These are phyloP conservation scores for Panagrolaimus sp. DNA, from an alignment of 1,140 invertebrate species.

Conservation along the genomic window DNA sequence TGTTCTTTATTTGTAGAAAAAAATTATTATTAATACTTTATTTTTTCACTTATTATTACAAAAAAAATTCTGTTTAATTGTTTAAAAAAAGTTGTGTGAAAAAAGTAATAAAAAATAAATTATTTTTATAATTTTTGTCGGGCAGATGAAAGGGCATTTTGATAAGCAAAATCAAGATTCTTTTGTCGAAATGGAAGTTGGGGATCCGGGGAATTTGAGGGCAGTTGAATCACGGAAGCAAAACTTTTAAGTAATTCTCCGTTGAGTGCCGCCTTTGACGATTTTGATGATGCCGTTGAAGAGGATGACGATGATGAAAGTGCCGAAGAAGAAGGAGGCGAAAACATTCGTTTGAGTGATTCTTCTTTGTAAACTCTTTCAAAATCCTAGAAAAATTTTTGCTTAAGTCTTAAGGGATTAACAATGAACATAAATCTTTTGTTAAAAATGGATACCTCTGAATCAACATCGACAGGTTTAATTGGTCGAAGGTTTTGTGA, in stretches of 20 bases:
- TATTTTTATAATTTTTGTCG: neutral
- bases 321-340: too few relatives aligned
- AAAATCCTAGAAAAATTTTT: constrained; percentile 14
- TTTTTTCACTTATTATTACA: too few relatives aligned
- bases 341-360: too few relatives aligned
- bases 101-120: constrained; percentile 5
- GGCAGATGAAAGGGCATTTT: constrained; percentile 24
- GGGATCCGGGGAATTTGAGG: neutral
- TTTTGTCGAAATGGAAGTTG: constrained; percentile 4
- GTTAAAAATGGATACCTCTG: too few relatives aligned
- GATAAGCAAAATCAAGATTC: constrained; percentile 19
- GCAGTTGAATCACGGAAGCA: neutral
- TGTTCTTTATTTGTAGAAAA: too few relatives aligned
- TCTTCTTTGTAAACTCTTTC: constrained; percentile 12
- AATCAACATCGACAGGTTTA: neutral
- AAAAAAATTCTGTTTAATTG: too few relatives aligned
- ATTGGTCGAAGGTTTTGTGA: neutral
- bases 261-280: neutral
- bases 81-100: too few relatives aligned
- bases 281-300: too few relatives aligned
- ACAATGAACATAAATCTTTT: too few relatives aligned
- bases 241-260: neutral
- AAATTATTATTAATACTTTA: too few relatives aligned
- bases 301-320: neutral
- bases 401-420: too few relatives aligned